Conservation (phyloP, 2,888 invertebrate genomes). For the Drosophila vallismaia region DNA sequence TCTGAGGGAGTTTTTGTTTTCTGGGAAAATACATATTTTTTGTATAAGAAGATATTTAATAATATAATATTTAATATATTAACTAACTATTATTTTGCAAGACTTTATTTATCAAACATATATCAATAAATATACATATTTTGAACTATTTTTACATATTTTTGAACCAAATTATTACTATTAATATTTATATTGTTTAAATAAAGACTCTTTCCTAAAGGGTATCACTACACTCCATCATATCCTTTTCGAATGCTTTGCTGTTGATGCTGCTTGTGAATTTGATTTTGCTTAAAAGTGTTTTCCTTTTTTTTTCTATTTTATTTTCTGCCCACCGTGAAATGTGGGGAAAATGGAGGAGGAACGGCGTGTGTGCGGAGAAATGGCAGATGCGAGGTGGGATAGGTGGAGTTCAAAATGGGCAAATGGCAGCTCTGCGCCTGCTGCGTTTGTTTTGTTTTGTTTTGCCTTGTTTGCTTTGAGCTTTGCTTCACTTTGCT, state of each 20-base stretch:
- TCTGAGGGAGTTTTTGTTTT: too few species aligned
- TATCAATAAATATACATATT: not conserved
- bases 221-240: too few species aligned
- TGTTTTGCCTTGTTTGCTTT: conserved; percentile 47
- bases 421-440: conserved; percentile 57
- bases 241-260: conserved; percentile 24
- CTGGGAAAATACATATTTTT: too few species aligned
- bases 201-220: too few species aligned
- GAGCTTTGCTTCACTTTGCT: conserved; percentile 36
- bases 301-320: conserved; percentile 17
- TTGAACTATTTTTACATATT: too few species aligned
- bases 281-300: conserved; percentile 73
- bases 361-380: not conserved
- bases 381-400: not conserved
- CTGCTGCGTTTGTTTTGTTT: conserved; percentile 61
- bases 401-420: conserved; percentile 47
- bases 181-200: too few species aligned
- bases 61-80: not conserved
- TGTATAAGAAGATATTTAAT: not conserved
- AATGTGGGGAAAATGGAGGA: not conserved
- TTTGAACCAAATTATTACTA: too few species aligned
- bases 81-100: too few species aligned
- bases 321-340: conserved; percentile 8
- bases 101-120: too few species aligned
- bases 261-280: conserved; percentile 58